Conservation (phyloP, 2,888 invertebrate species). For the Ormyrus rosae region DNA sequence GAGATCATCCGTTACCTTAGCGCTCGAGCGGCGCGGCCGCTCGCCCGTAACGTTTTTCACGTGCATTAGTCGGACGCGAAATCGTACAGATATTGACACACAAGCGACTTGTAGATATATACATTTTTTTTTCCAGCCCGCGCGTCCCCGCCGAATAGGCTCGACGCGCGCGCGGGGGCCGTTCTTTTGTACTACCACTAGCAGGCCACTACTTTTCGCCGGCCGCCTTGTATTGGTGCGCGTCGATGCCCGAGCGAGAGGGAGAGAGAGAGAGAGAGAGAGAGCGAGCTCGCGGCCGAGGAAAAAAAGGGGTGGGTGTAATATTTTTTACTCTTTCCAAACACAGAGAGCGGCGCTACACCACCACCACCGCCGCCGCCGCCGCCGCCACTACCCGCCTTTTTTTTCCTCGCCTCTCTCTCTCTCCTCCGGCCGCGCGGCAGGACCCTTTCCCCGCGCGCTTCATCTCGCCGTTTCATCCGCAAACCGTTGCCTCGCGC, state of each 20-base stretch:
- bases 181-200: slow-evolving; percentile 34
- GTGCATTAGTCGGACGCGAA: slow-evolving; percentile 45
- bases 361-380: slow-evolving; percentile 28
- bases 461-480: slow-evolving; percentile 52
- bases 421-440: slow-evolving; percentile 32
- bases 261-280: slow-evolving; percentile 5
- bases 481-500: slow-evolving; percentile 51
- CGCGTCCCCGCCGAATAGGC: slow-evolving; percentile 22
- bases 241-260: slow-evolving; percentile 33
- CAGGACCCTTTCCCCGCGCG: slow-evolving; percentile 30
- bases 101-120: slow-evolving; percentile 49
- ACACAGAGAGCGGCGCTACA: slow-evolving; percentile 55
- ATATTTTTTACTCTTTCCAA: slow-evolving; percentile 74
- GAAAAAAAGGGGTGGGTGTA: slow-evolving; percentile 67
- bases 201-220: slow-evolving; percentile 27
- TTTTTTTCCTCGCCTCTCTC: slow-evolving; percentile 53
- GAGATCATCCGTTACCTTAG: slow-evolving; percentile 52
- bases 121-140: slow-evolving; percentile 30
- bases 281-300: slow-evolving; percentile 37
- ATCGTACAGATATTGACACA: slow-evolving; percentile 51
- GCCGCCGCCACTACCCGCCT: slow-evolving; percentile 44
- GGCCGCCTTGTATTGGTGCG: slow-evolving; percentile 34
- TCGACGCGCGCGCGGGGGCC: background rate
- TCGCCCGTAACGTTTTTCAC: slow-evolving; percentile 40
- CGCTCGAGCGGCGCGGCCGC: slow-evolving; percentile 3